A percentile compares a stretch with the other conserved stretches of the same genome.
Evolutionary conservation across 2,797 vertebrate genomes (phyloP).

Genomic region (Acrossocheilus wenchowensis): DNA sequence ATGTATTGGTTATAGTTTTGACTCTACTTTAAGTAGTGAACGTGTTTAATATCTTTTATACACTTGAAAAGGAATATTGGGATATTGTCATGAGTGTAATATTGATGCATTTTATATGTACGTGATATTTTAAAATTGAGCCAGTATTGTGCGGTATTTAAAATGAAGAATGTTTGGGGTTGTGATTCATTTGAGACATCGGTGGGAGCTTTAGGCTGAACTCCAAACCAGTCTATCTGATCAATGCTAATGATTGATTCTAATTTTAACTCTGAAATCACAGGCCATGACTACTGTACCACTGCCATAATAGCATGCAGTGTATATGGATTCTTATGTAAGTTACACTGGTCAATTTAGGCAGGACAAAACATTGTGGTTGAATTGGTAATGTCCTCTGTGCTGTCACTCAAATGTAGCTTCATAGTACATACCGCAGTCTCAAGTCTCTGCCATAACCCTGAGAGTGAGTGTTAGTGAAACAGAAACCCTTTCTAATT

Average conservation of each 20-base stretch:
- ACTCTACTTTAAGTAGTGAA: background rate
- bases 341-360: constrained; percentile 16
- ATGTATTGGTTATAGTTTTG: background rate
- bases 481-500: constrained; percentile 29
- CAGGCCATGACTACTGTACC: constrained; percentile 47
- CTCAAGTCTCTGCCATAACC: constrained; percentile 15
- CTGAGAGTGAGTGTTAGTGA: constrained; percentile 16
- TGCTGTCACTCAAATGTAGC: background rate
- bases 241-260: constrained; percentile 59
- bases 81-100: background rate
- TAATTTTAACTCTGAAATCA: constrained; percentile 56
- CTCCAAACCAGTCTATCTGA: constrained; percentile 33
- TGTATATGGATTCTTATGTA: constrained; percentile 43
- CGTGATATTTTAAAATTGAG: background rate
- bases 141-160: background rate
- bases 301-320: constrained; percentile 23
- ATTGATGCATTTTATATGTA: background rate
- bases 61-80: background rate
- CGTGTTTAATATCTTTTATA: background rate
- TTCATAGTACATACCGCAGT: background rate
- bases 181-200: constrained; percentile 39
- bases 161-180: background rate
- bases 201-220: constrained; percentile 35
- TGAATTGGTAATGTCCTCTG: background rate
- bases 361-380: background rate